Percentiles rank a stretch among this genome's conserved stretches.
Conservation (phyloP, 2,888 invertebrate species). For the Antheraea yamamai region DNA sequence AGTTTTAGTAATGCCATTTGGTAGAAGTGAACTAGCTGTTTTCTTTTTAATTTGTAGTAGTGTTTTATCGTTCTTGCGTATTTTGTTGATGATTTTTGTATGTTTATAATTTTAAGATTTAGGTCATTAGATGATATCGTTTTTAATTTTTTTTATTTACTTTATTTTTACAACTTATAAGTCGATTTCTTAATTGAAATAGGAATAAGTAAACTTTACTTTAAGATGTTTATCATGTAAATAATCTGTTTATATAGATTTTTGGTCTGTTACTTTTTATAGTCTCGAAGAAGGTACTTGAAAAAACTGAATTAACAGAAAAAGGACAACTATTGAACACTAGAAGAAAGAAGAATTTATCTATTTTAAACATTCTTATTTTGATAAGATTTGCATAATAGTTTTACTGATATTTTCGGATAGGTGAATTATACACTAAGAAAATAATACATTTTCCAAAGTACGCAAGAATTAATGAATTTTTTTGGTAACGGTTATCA, state of each 20-base stretch:
- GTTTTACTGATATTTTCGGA: not conserved
- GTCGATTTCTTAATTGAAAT: not conserved
- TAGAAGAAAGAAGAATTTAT: conserved; percentile 2
- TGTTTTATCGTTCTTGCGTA: conserved; percentile 3
- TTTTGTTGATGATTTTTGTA: not conserved
- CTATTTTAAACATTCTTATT: not conserved
- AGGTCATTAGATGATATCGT: too few relatives aligned
- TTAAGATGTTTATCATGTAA: not conserved
- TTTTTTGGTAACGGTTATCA: not conserved
- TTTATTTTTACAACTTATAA: too few relatives aligned
- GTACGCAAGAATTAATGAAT: conserved; percentile 2
- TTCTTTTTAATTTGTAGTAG: not conserved
- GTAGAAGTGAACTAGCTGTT: conserved; percentile 2
- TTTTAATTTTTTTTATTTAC: too few relatives aligned
- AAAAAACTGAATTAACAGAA: not conserved
- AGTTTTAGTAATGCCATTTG: not conserved
- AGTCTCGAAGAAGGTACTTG: not conserved
- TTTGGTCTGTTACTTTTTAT: not conserved
- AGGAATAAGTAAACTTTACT: not conserved
- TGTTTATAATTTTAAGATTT: too few relatives aligned
- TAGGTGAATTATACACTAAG: not conserved
- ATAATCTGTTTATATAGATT: not conserved
- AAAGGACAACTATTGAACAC: not conserved
- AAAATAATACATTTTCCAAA: not conserved
- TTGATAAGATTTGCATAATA: not conserved